Base-by-base conservation (phyloP, 2,888 invertebrate species). In the Calephelis perditalis region DNA sequence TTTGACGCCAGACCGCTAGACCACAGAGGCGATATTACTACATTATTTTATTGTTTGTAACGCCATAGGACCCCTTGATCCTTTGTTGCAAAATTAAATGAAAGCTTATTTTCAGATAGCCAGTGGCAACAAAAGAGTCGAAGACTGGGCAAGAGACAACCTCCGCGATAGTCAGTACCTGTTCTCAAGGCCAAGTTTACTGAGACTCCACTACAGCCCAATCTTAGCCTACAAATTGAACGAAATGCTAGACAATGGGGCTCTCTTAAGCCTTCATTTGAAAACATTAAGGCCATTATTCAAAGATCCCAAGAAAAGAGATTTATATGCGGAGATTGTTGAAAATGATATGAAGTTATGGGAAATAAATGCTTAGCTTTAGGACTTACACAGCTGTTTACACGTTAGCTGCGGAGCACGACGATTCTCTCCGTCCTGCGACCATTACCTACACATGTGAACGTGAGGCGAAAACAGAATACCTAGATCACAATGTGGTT, bases 291-390 rank as follows among this genome's bases (percentile, higher is more conserved):
- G 94, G 63, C 94, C 96, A 0, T 91, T 95, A 3, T 96, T 97
- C 77, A 93, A 93, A 66, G 94, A 96, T 66, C 90, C 91, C 4
- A 79, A 84, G 5, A 95, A 94, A 77, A 91, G 93, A 57, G 91
- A 92, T 60, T 96, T 94, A 93, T 97, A 95, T 78, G 92, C 94
- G 45, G 96, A 97, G 82, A 94, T 96, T n/a, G 92, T 97, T 59
- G 96, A 96, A 77, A 97, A 97, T 81, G 95, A 96, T 80, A 91
- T 96, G 76, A 95, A 95, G 78, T 82, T 97, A 65, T 97, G 97
- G 96, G 97, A 97, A 62, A 73, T 86, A 0, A 89, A 88, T 63
- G 81, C 81, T 10, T 85, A 77, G 55, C 55, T 36, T 3, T 26
- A 26, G 7, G 5, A 8, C 40, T 40, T 8, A 40, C 40, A 8